Conservation (phyloP, 92 coral and sea anemone species). For the Bergia puertoricense region DNA sequence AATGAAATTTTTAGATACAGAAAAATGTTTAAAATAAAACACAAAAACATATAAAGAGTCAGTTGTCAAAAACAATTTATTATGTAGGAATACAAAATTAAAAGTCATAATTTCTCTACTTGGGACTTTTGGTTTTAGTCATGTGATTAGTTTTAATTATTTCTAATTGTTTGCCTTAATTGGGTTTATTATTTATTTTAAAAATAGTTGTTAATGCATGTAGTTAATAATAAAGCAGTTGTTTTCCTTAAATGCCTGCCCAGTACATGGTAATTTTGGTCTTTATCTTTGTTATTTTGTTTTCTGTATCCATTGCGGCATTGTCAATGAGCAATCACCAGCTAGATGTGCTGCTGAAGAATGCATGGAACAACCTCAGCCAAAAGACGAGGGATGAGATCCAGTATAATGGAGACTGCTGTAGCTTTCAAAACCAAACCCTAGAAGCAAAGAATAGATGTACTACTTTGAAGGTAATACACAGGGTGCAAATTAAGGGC, state of each 20-base stretch:
- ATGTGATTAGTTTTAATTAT: too few species aligned
- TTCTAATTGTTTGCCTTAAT: too few species aligned
- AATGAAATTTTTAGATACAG: too few species aligned
- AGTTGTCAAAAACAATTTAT: too few species aligned
- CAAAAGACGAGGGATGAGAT: slow-evolving; percentile 60
- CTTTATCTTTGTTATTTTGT: slow-evolving; percentile 83
- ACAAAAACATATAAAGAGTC: too few species aligned
- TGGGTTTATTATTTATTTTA: too few species aligned
- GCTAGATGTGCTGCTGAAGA: slow-evolving; percentile 54
- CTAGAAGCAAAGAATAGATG: slow-evolving; percentile 1
- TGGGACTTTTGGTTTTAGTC: too few species aligned
- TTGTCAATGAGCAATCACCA: slow-evolving; percentile 75
- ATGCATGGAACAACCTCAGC: slow-evolving; percentile 77
- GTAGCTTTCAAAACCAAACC: slow-evolving; percentile 73
- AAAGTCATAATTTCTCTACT: too few species aligned
- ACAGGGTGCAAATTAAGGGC: background rate
- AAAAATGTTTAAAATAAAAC: too few species aligned
- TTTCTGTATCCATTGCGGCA: slow-evolving; percentile 92
- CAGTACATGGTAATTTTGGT: slow-evolving; percentile 92
- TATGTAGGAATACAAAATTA: too few species aligned
- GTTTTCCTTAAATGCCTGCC: slow-evolving; percentile 59
- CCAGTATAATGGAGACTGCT: slow-evolving; percentile 74
- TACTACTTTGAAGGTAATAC: slow-evolving; percentile 38
- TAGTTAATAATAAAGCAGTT: background rate
- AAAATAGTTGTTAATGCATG: background rate